A percentile compares a stretch with the other conserved stretches of the same genome.
phyloP scores from a whole-genome alignment of 23 tunicate species.

The Styela plicata region DNA sequence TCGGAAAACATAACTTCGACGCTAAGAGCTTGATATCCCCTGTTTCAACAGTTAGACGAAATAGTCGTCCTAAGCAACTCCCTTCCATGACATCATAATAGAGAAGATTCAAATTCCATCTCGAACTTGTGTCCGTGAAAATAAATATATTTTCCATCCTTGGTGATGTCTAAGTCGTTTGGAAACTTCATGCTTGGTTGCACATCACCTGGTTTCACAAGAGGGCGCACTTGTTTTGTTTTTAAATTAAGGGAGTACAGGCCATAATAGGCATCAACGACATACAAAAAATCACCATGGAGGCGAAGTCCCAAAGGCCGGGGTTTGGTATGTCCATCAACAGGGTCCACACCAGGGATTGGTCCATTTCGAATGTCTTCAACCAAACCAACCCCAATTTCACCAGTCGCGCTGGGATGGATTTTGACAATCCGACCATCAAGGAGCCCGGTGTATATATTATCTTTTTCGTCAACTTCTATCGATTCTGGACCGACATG shows the following conservation, averaged over 20 bases:
- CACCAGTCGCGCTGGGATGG: conserved; percentile 27
- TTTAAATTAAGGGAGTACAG: conserved; percentile 6
- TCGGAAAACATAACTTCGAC: conserved; percentile 12
- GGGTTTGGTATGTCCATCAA: conserved; percentile 17
- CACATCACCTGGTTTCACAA: conserved; percentile 19
- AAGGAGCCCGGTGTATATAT: conserved; percentile 10
- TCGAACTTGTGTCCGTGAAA: conserved; percentile 24
- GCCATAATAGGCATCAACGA: conserved; percentile 28
- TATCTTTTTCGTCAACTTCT: background rate
- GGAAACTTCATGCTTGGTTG: conserved; percentile 26
- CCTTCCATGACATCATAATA: conserved; percentile 19
- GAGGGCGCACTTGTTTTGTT: background rate
- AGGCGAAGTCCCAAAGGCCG: conserved; percentile 28
- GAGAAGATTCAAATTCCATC: conserved; percentile 6
- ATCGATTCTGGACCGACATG: conserved; percentile 20
- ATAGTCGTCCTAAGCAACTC: conserved; percentile 11
- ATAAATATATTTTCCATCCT: conserved; percentile 20
- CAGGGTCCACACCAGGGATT: conserved; percentile 4
- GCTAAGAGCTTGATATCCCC: background rate
- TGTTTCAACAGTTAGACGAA: background rate
- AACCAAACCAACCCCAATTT: conserved; percentile 20
- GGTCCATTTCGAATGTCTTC: conserved; percentile 18
- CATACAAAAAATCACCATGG: background rate
- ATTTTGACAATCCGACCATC: conserved; percentile 23
- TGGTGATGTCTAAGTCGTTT: conserved; percentile 6